These are phyloP conservation scores for Paraplagusia blochii DNA, from an alignment of 2,113 vertebrate genomes.

Conservation along the genomic window DNA sequence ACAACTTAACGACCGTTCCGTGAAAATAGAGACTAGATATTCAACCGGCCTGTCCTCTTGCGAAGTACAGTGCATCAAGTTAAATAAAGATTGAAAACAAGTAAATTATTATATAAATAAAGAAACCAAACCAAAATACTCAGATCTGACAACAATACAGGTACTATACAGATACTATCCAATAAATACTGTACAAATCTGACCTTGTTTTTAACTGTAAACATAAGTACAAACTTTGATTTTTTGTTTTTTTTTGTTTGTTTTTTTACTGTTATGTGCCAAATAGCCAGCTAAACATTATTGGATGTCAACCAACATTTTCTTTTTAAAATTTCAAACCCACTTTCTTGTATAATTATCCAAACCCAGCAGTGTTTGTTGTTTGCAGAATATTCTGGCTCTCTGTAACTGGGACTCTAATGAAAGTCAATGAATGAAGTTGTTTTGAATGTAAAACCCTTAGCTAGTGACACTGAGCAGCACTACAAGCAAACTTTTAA, in stretches of 20 bases:
- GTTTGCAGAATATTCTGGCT: background rate
- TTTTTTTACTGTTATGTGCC: conserved; percentile 7
- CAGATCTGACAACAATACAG: no score
- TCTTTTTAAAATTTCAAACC: no score
- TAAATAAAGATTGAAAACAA: background rate
- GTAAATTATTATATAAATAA: background rate
- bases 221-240: conserved; percentile 5
- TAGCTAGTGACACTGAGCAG: conserved; percentile 26
- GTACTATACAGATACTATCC: no score
- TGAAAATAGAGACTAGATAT: no score
- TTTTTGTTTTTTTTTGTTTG: background rate
- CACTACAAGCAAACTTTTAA: conserved; percentile 48
- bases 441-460: conserved; percentile 30
- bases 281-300: conserved; percentile 24
- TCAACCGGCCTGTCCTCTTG: no score
- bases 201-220: background rate
- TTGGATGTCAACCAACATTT: background rate
- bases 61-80: background rate
- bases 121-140: background rate
- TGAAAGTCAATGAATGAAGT: conserved; percentile 5
- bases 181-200: no score
- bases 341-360: no score
- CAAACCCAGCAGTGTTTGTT: background rate
- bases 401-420: conserved; percentile 7
- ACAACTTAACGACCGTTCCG: no score